Evolutionary conservation across 2,113 vertebrate species (phyloP), one percentile per base, ranked within the genome.

Genomic region (Charadrius vociferus): DNA sequence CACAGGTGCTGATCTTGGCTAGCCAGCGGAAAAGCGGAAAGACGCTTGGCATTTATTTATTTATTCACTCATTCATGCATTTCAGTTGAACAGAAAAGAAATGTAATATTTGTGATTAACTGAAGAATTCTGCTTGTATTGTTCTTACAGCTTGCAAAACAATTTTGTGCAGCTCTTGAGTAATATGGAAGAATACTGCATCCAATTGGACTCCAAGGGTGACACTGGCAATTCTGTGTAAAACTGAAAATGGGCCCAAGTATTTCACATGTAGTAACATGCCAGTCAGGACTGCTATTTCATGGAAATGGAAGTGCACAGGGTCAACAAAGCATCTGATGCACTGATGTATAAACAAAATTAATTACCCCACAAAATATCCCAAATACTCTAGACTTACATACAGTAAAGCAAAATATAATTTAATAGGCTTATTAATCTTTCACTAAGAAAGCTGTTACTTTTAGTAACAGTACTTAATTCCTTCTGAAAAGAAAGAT

Each of bases 231-330:
- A 66, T 80, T 67, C 58, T 88, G 30, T 66, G 16, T 61, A 92
- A 96, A 95, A 91, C 77, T 87, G 77, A 86, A 73, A 67, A 90
- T 26, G 52, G 14, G 39, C 88, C 27, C 66, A 93, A 86, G 52
- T 80, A 41, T 74, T 93, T 91, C 87, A 45, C 63, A 73, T 73
- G 29, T 52, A 87, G 39, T 85, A 65, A n/a, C 5, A n/a, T 58
- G 34, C 4, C 22, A n/a, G 55, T 84, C 43, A 81, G 70, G 37
- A 43, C 70, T 87, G 10, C 43, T 39, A 32, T 58, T 86, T 92
- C 53, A 59, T 9, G 4, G 4, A 52, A 79, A 18, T 45, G 34
- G 50, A 96, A 91, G 73, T 87, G 68, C 61, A 52, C 21, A 58
- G 16, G 16, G 61, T 86, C 71, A 78, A 26, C 4, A 39, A 85